phyloP scores from a whole-genome alignment of 2,113 vertebrate species.

The Pluvianellus socialis region DNA sequence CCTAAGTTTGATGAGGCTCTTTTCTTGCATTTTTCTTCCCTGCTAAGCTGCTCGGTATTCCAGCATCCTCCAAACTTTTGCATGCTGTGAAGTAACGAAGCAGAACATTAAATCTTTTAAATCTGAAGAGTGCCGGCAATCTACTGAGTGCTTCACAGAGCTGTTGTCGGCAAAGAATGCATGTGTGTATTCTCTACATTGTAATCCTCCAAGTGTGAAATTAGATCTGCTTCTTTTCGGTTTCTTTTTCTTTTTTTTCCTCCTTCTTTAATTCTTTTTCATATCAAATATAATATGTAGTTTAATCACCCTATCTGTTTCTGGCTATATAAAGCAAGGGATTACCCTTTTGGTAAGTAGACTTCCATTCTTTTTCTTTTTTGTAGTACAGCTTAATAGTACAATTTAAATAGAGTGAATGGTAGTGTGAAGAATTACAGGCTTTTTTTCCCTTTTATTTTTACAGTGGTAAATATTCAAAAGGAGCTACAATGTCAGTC shows the following conservation, averaged over 20 bases:
- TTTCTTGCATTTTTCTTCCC: neutral
- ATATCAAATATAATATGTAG: slow-evolving; percentile 1
- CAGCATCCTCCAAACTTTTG: neutral
- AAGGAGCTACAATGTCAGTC: neutral
- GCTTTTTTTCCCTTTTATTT: neutral
- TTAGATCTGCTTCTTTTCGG: neutral
- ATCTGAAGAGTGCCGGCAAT: neutral
- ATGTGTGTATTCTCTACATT: slow-evolving; percentile 11
- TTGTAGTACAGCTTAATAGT: neutral
- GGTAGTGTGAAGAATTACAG: neutral
- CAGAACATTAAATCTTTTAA: slow-evolving; percentile 50
- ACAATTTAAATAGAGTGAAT: neutral
- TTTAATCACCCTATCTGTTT: neutral
- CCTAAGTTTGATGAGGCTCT: neutral
- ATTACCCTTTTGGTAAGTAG: neutral
- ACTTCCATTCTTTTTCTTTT: neutral
- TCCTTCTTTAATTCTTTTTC: neutral
- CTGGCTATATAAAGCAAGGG: neutral
- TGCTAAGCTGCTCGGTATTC: slow-evolving; percentile 5
- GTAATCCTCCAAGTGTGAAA: slow-evolving; percentile 46
- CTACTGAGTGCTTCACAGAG: neutral
- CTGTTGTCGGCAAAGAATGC: slow-evolving; percentile 35
- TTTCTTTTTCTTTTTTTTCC: neutral
- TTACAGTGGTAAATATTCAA: neutral
- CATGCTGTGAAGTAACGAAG: slow-evolving; percentile 31